Evolutionary conservation across 1,140 invertebrate species (phyloP).

Genomic region (Melitaea cinxia): DNA sequence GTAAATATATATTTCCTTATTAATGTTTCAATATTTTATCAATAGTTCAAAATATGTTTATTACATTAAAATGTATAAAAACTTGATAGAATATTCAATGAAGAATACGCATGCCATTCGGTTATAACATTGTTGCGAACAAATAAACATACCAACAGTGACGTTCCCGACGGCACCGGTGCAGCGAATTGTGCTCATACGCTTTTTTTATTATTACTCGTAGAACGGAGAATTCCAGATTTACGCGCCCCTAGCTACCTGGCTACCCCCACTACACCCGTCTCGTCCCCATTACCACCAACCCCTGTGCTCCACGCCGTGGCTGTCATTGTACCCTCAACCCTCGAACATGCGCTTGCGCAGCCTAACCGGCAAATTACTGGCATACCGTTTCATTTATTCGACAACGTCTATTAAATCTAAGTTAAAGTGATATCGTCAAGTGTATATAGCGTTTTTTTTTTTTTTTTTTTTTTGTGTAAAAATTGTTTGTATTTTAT

Average conservation of each 20-base stretch:
- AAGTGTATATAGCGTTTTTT: too few species aligned
- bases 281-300: slow-evolving; percentile 30
- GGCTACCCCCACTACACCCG: slow-evolving; percentile 40
- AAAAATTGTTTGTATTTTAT: too few species aligned
- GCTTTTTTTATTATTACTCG: slow-evolving; percentile 47
- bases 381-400: slow-evolving; percentile 21
- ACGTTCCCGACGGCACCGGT: slow-evolving; percentile 22
- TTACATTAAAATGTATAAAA: not conserved
- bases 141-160: slow-evolving; percentile 28
- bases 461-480: too few species aligned
- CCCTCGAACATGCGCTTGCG: slow-evolving; percentile 65
- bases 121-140: slow-evolving; percentile 20
- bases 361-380: slow-evolving; percentile 25
- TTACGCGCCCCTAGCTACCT: slow-evolving; percentile 62
- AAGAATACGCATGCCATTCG: slow-evolving; percentile 11
- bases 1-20: too few species aligned
- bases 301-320: slow-evolving; percentile 19
- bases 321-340: slow-evolving; percentile 56
- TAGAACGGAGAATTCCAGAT: slow-evolving; percentile 62
- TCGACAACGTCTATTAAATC: slow-evolving; percentile 33
- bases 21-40: too few species aligned
- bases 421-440: slow-evolving; percentile 26
- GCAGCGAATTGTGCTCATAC: slow-evolving; percentile 19
- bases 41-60: too few species aligned
- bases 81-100: not conserved